Conservation (phyloP, 2,888 invertebrate species). For the Sphecodes monilicornis region DNA sequence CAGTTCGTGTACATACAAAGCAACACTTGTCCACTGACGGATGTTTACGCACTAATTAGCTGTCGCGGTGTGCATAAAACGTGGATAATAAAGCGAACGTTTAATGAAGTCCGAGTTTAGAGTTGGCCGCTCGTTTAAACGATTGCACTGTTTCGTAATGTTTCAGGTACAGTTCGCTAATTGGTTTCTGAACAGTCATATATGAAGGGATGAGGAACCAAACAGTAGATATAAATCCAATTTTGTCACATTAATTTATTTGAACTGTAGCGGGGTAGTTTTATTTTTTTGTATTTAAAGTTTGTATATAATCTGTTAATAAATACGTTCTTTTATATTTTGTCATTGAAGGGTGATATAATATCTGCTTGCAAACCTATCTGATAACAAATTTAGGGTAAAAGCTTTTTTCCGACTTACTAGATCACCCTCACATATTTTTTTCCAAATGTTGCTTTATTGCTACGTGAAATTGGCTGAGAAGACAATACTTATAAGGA, state of each 20-base stretch:
- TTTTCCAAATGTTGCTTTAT: not conserved
- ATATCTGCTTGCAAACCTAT: no score
- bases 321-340: no score
- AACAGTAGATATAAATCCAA: not conserved
- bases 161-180: not conserved
- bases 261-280: not conserved
- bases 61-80: slow-evolving; percentile 25
- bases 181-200: not conserved
- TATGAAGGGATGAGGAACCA: not conserved
- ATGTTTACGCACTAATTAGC: slow-evolving; percentile 33
- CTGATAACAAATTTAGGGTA: no score
- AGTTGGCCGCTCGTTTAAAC: not conserved
- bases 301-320: no score
- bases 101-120: slow-evolving; percentile 35
- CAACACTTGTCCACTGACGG: slow-evolving; percentile 21
- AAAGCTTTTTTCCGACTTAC: no score
- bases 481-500: no score
- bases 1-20: not conserved
- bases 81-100: slow-evolving; percentile 34
- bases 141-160: not conserved
- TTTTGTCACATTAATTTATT: not conserved
- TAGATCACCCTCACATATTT: no score
- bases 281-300: not conserved
- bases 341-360: no score
- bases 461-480: not conserved